These are phyloP conservation scores for Leptopilina myrica DNA, from an alignment of 2,888 invertebrate species.

Conservation along the genomic window DNA sequence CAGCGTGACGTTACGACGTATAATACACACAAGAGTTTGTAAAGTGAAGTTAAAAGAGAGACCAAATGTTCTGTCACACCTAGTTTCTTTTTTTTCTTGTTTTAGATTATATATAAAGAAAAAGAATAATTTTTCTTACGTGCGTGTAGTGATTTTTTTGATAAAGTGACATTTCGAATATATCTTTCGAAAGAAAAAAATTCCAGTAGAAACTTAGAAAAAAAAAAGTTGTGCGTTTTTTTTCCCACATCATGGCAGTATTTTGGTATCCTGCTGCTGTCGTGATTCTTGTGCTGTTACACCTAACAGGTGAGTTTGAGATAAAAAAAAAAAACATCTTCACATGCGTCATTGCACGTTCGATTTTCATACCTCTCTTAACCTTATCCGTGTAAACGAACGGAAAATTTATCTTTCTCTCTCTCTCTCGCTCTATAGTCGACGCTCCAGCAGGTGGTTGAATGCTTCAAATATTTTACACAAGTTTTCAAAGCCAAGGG, in stretches of 20 bases:
- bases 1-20: conserved; percentile 71
- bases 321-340: conserved; percentile 28
- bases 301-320: conserved; percentile 66
- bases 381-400: neutral
- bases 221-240: conserved; percentile 30
- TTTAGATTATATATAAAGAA: neutral
- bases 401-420: neutral
- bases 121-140: conserved; percentile 3
- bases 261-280: conserved; percentile 60
- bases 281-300: conserved; percentile 62
- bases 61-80: conserved; percentile 53
- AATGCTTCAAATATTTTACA: neutral
- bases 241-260: conserved; percentile 66
- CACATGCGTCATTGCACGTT: conserved; percentile 4
- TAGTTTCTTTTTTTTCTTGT: conserved; percentile 19
- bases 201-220: no score
- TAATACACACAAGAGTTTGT: conserved; percentile 1
- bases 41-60: conserved; percentile 24
- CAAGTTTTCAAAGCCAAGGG: neutral
- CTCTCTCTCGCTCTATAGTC: conserved; percentile 19
- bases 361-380: conserved; percentile 1
- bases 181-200: neutral
- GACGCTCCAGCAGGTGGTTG: conserved; percentile 52
- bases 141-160: conserved; percentile 35
- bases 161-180: conserved; percentile 22